phyloP scores from a whole-genome alignment of 2,888 invertebrate species.

The Alloscopus bannaensis region DNA sequence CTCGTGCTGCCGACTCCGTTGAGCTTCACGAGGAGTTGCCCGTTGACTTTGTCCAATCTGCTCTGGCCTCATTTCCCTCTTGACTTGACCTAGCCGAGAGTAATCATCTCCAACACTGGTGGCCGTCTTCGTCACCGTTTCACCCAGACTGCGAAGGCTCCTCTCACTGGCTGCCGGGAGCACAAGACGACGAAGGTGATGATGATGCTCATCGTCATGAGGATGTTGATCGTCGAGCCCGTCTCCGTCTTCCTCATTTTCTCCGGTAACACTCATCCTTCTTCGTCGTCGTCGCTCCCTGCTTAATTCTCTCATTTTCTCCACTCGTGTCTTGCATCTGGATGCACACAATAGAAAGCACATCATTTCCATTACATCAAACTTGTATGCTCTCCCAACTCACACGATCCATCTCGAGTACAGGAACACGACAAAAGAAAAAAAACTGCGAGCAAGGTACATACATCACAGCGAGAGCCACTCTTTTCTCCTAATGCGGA shows the following conservation, averaged over 20 bases:
- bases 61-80: conserved; percentile 31
- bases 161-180: conserved; percentile 3
- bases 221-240: no score
- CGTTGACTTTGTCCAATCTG: conserved; percentile 51
- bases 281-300: conserved; percentile 33
- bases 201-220: no score
- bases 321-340: conserved; percentile 53
- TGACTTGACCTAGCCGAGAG: conserved; percentile 41
- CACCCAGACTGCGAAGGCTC: conserved; percentile 3
- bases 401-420: not conserved
- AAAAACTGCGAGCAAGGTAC: no score
- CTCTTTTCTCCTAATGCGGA: no score
- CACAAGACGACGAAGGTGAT: conserved; percentile 22
- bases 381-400: not conserved
- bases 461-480: no score
- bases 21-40: not conserved
- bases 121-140: not conserved
- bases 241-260: conserved; percentile 38
- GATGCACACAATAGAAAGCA: conserved; percentile 1
- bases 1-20: conserved; percentile 25
- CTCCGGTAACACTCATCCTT: conserved; percentile 35
- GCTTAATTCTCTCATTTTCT: conserved; percentile 60
- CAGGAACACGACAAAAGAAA: no score
- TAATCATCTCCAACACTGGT: conserved; percentile 31
- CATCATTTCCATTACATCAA: conserved; percentile 8